Conservation (phyloP, 2,888 invertebrate species). For the Drosophila macrospina region DNA sequence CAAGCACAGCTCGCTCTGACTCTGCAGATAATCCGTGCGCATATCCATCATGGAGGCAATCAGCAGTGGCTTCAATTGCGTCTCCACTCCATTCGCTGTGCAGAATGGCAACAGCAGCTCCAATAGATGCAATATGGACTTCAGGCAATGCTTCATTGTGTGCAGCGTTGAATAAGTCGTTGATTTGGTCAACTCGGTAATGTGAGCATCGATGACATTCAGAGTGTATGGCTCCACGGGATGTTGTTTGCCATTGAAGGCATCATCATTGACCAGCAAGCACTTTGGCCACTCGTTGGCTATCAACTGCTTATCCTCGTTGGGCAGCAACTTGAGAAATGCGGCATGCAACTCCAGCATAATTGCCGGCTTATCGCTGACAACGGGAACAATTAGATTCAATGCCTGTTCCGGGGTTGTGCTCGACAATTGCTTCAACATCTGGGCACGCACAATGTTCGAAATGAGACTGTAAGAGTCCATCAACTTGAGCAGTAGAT, state of each 20-base stretch:
- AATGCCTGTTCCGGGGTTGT: conserved; percentile 81
- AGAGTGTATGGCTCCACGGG: conserved; percentile 85
- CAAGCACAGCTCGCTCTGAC: conserved; percentile 88
- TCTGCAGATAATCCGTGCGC: conserved; percentile 90
- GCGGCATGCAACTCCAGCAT: conserved; percentile 83
- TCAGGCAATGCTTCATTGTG: conserved; percentile 84
- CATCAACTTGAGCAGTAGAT: conserved; percentile 81
- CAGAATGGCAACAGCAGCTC: conserved; percentile 80
- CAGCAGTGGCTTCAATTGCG: conserved; percentile 79
- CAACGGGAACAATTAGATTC: conserved; percentile 83
- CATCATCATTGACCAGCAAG: conserved; percentile 79
- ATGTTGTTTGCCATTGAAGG: conserved; percentile 81
- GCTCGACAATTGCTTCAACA: conserved; percentile 82
- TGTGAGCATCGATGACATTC: conserved; percentile 84
- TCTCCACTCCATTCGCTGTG: conserved; percentile 59
- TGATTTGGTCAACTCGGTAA: conserved; percentile 83
- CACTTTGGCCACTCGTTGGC: conserved; percentile 84
- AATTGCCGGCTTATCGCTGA: conserved; percentile 82
- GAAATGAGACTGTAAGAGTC: conserved; percentile 81
- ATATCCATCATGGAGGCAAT: conserved; percentile 91
- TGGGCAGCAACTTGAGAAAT: conserved; percentile 83
- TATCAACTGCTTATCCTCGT: conserved; percentile 84
- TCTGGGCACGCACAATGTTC: conserved; percentile 81
- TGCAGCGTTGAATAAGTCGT: conserved; percentile 81
- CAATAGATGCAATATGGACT: conserved; percentile 83